Evolutionary conservation across 2,888 invertebrate species (phyloP), one percentile per base, ranked within the genome.

Genomic region (Micoletzkya japonica): DNA sequence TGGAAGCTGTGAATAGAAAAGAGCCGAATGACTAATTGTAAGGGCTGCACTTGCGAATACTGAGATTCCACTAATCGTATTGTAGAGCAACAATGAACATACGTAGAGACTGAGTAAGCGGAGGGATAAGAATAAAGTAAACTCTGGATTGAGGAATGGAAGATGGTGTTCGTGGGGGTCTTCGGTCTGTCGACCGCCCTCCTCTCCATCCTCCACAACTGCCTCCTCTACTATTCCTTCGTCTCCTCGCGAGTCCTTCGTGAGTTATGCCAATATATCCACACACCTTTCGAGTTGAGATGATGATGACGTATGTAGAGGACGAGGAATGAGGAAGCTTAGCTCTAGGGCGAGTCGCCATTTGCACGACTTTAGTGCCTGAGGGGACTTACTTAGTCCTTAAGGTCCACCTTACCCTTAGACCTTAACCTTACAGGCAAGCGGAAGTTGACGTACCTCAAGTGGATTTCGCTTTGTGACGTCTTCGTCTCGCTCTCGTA

Each of bases 401-500:
- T n/a, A n/a, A n/a, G n/a, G n/a, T n/a, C n/a, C n/a, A n/a, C n/a
- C n/a, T n/a, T n/a, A n/a, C 54, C 26, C 54, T 10, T 10, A 10
- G 7, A 17, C 7, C 39, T 39, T 39, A 6, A 10, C 1, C 10
- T 66, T 66, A 37, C 54, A 26, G 73, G 77, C 37, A 73, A 75
- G 52, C 71, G 82, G 6, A 78, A 79, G 52, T 63, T 82, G 37
- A 82, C 77, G 1, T 82, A 82, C 67, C 72, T 82, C 69, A 82
- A 77, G 69, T 81, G 81, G 76, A 74, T 82, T 37, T 75, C 80
- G 50, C 75, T 79, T n/a, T 82, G 80, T 72, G 82, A 82, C 66
- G 76, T 82, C 39, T 77, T 81, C 71, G 76, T 82, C 36, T 77
- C 78, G 4, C 44, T 80, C 24, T 82, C 79, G 61, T 82, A 82